Evolutionary conservation across 1,140 invertebrate species (phyloP).

Genomic region (Teleopsis dalmanni): DNA sequence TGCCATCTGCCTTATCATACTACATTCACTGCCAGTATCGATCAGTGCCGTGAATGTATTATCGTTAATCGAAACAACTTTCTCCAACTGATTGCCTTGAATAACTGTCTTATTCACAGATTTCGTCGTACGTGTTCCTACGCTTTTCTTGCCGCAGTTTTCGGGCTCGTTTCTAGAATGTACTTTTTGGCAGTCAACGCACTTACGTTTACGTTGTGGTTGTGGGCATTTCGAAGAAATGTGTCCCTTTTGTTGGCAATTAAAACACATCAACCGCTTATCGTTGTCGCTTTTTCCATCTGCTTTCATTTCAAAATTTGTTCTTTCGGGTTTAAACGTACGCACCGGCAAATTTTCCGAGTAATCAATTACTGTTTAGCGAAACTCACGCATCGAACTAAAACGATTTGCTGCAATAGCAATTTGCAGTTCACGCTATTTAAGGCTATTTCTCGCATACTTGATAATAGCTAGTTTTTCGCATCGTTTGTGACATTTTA

Average conservation of each 20-base stretch:
- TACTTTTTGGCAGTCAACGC: slow-evolving; percentile 4
- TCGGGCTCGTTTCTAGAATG: not conserved
- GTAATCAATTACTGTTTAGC: not conserved
- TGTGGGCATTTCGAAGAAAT: not conserved
- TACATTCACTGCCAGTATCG: too few species aligned
- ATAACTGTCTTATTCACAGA: too few species aligned
- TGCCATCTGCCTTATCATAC: too few species aligned
- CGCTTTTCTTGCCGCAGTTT: too few species aligned
- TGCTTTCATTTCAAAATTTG: too few species aligned
- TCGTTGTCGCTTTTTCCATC: too few species aligned
- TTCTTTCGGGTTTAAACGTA: not conserved
- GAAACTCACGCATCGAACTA: slow-evolving; percentile 6
- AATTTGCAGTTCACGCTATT: slow-evolving; percentile 6
- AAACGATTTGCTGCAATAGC: slow-evolving; percentile 3
- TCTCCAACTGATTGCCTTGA: too few species aligned
- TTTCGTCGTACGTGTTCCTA: too few species aligned
- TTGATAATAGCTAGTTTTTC: not conserved
- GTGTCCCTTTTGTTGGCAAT: too few species aligned
- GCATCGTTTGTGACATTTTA: not conserved
- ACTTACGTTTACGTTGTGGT: not conserved
- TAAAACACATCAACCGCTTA: slow-evolving; percentile 1
- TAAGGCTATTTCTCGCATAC: slow-evolving; percentile 6
- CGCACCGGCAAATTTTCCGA: not conserved
- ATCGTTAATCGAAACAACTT: too few species aligned
- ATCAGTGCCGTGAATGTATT: too few species aligned